Conservation (phyloP, 2,797 vertebrate species). For the Anomalospiza imberbis region DNA sequence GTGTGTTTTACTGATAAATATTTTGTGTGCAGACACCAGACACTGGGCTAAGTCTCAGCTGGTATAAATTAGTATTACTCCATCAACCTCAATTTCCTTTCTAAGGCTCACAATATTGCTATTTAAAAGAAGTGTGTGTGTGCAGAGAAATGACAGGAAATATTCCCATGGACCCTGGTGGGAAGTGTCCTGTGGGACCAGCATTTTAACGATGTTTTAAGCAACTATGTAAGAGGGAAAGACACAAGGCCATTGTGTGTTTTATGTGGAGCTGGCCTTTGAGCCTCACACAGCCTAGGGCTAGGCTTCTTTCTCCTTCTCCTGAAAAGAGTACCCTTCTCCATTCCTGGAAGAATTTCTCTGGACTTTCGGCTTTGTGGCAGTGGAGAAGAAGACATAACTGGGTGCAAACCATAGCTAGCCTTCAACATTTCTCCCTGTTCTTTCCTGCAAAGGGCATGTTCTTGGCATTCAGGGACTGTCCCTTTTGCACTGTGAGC, state of each 20-base stretch:
- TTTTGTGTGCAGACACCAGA: slow-evolving; percentile 2
- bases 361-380: background rate
- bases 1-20: slow-evolving; percentile 4
- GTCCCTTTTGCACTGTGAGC: background rate
- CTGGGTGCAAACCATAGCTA: background rate
- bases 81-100: slow-evolving; percentile 44
- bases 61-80: slow-evolving; percentile 45
- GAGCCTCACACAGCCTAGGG: background rate
- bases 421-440: background rate
- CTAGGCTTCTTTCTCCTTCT: background rate
- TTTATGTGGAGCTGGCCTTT: slow-evolving; percentile 6
- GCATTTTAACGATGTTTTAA: slow-evolving; percentile 7
- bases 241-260: background rate
- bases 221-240: slow-evolving; percentile 7
- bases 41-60: slow-evolving; percentile 25
- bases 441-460: background rate
- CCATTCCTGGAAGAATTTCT: background rate
- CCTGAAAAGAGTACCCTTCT: background rate
- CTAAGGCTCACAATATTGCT: slow-evolving; percentile 18
- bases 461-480: background rate
- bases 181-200: slow-evolving; percentile 18
- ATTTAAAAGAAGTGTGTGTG: background rate
- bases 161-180: slow-evolving; percentile 22
- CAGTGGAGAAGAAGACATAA: background rate
- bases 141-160: slow-evolving; percentile 19